Evolutionary conservation across 2,888 invertebrate genomes (phyloP).

Genomic region (Crepidodera aurea): DNA sequence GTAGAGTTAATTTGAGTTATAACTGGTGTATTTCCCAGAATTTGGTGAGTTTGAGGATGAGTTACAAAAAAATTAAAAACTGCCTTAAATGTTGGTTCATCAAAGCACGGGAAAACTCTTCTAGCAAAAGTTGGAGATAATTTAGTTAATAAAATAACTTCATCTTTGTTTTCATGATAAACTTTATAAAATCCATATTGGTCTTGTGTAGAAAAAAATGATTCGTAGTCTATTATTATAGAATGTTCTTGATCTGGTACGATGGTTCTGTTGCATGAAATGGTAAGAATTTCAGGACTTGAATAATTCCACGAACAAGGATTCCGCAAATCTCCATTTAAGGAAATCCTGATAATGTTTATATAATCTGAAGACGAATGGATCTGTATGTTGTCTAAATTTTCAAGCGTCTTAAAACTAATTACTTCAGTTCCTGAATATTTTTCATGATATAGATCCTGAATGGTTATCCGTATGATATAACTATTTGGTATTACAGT

Average conservation of each 20-base stretch:
- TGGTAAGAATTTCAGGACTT: not conserved
- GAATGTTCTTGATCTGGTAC: not conserved
- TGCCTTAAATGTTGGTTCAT: conserved; percentile 80
- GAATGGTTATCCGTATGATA: conserved; percentile 1
- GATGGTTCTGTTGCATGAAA: not conserved
- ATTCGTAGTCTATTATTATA: not conserved
- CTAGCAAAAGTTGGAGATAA: conserved; percentile 59
- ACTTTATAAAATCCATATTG: conserved; percentile 10
- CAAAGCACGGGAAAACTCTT: conserved; percentile 78
- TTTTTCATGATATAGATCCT: not conserved
- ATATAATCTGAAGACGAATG: not conserved
- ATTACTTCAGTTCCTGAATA: conserved; percentile 11
- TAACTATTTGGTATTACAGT: conserved; percentile 5
- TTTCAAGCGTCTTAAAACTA: not conserved
- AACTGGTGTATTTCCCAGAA: conserved; percentile 11
- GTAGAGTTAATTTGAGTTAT: not conserved
- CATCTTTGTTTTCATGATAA: not conserved
- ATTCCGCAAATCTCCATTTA: not conserved
- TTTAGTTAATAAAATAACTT: conserved; percentile 4
- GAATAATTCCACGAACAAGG: not conserved
- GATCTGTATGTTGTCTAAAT: not conserved
- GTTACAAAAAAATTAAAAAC: conserved; percentile 64
- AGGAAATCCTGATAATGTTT: conserved; percentile 6
- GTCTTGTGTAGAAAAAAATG: not conserved
- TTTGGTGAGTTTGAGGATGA: not conserved